Evolutionary conservation across 2,888 invertebrate genomes (phyloP).

Genomic region (Polydesmus complanatus): DNA sequence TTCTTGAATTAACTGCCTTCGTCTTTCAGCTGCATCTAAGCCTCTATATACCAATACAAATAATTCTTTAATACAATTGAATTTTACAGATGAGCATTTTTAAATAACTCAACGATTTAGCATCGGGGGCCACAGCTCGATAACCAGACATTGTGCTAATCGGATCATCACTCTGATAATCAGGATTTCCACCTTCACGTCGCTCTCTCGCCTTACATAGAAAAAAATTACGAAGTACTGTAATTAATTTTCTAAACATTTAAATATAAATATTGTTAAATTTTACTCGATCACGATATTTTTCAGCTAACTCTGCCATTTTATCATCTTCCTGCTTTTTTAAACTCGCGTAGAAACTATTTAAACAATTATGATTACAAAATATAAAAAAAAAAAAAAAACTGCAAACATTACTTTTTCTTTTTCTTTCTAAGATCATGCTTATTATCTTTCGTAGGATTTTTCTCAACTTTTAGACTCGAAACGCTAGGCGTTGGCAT

Average conservation of each 20-base stretch:
- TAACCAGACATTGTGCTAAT: slow-evolving; percentile 67
- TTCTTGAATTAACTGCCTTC: slow-evolving; percentile 89
- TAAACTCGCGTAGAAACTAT: slow-evolving; percentile 70
- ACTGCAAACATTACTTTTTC: slow-evolving; percentile 43
- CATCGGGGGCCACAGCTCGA: slow-evolving; percentile 88
- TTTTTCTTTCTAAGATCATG: slow-evolving; percentile 78
- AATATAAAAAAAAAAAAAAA: not conserved
- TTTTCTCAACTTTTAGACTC: slow-evolving; percentile 16
- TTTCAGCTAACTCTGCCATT: slow-evolving; percentile 81
- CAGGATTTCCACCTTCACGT: slow-evolving; percentile 62
- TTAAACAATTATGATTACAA: slow-evolving; percentile 6
- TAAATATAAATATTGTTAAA: not conserved
- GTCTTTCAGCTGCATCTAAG: slow-evolving; percentile 80
- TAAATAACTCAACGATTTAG: no score
- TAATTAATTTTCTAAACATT: not conserved
- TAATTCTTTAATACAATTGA: slow-evolving; percentile 9
- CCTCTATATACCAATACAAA: slow-evolving; percentile 26
- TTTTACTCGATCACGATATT: slow-evolving; percentile 62
- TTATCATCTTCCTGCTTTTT: slow-evolving; percentile 92
- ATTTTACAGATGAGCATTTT: no score
- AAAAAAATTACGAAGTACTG: not conserved
- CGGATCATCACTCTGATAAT: slow-evolving; percentile 67
- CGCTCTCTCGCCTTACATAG: slow-evolving; percentile 57
- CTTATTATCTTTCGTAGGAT: slow-evolving; percentile 36
- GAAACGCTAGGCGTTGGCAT: slow-evolving; percentile 24